Conservation (phyloP, 1,140 invertebrate genomes). For the Tetramorium alpestre region DNA sequence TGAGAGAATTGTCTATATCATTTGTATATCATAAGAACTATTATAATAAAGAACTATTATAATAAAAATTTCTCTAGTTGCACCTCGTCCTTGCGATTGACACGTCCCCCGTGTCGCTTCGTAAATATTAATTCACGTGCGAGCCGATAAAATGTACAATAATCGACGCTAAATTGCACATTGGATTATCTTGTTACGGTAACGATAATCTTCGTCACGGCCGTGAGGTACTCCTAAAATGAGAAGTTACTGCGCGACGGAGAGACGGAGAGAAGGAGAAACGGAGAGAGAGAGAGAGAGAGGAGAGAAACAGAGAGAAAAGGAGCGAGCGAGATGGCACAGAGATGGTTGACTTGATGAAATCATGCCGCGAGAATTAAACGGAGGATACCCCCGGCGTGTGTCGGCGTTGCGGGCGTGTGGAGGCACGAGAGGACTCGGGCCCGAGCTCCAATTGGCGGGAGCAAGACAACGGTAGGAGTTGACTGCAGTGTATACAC, state of each 20-base stretch:
- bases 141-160: conserved; percentile 59
- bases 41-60: neutral
- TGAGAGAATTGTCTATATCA: conserved; percentile 6
- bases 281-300: neutral
- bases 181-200: conserved; percentile 58
- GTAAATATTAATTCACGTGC: conserved; percentile 47
- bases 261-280: conserved; percentile 32
- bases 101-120: neutral
- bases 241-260: conserved; percentile 28
- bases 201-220: conserved; percentile 59
- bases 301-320: conserved; percentile 22
- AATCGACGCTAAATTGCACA: conserved; percentile 59
- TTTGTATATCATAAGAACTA: conserved; percentile 1
- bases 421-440: conserved; percentile 64
- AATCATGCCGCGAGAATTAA: conserved; percentile 84
- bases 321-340: conserved; percentile 57
- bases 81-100: neutral
- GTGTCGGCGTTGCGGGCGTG: conserved; percentile 73
- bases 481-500: conserved; percentile 84
- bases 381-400: conserved; percentile 77
- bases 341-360: conserved; percentile 84
- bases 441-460: conserved; percentile 80
- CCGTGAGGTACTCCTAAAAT: conserved; percentile 53
- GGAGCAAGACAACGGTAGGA: conserved; percentile 84
- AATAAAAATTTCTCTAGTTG: conserved; percentile 7